These are phyloP conservation scores for Calvadosia cruxmelitensis DNA, from an alignment of 30 jellyfish, hydroid and myxozoan genomes.

Conservation along the genomic window DNA sequence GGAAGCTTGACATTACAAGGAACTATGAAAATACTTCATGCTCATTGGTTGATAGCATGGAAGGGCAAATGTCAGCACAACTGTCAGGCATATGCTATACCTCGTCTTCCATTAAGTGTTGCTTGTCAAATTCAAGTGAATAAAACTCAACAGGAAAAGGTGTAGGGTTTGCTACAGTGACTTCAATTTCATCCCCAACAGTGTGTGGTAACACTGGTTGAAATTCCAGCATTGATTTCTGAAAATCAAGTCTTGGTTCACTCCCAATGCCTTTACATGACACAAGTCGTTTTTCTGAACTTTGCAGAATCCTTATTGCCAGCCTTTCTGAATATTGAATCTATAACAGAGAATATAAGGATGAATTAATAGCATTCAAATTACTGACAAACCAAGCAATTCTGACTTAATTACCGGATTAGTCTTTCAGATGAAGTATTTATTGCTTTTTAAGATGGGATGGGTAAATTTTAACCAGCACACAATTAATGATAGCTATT, in stretches of 20 bases:
- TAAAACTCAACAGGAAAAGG: slow-evolving; percentile 79
- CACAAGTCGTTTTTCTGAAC: slow-evolving; percentile 40
- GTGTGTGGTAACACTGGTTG: slow-evolving; percentile 89
- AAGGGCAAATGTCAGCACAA: too few species aligned
- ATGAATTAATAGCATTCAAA: too few species aligned
- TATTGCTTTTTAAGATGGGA: too few species aligned
- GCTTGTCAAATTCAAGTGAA: slow-evolving; percentile 88
- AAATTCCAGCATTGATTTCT: slow-evolving; percentile 46
- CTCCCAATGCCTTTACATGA: slow-evolving; percentile 86
- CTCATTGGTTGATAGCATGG: too few species aligned
- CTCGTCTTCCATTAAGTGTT: slow-evolving; percentile 80
- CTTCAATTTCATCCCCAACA: slow-evolving; percentile 69
- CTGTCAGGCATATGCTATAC: slow-evolving; percentile 13
- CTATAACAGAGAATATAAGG: too few species aligned
- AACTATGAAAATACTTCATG: too few species aligned
- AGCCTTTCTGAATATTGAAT: slow-evolving; percentile 47
- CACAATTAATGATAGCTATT: too few species aligned
- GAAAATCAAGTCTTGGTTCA: slow-evolving; percentile 88
- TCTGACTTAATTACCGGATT: too few species aligned
- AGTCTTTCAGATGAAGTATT: too few species aligned
- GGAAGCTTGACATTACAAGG: too few species aligned
- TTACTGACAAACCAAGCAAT: too few species aligned
- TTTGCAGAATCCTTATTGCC: slow-evolving; percentile 40
- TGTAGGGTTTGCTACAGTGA: slow-evolving; percentile 75
- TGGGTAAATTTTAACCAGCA: too few species aligned